Evolutionary conservation across 2,797 vertebrate species (phyloP).

Genomic region (Craterocephalus amniculus): DNA sequence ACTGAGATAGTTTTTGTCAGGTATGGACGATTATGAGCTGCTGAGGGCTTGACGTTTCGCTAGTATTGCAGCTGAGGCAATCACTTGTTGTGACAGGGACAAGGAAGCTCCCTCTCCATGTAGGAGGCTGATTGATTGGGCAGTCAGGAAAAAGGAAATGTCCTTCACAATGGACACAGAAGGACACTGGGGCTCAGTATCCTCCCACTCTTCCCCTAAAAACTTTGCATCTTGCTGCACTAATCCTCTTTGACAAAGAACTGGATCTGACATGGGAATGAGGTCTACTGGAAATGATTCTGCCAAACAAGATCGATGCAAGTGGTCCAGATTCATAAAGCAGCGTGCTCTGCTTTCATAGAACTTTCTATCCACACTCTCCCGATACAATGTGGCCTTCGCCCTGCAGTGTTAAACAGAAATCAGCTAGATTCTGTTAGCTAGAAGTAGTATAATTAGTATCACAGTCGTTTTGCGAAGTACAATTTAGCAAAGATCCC

Average conservation of each 20-base stretch:
- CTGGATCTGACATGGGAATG: constrained; percentile 49
- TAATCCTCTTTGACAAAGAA: constrained; percentile 66
- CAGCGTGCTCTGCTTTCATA: constrained; percentile 37
- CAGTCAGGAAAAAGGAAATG: constrained; percentile 71
- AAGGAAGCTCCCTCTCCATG: constrained; percentile 73
- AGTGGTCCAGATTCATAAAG: constrained; percentile 57
- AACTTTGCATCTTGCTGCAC: constrained; percentile 64
- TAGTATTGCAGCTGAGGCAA: constrained; percentile 67
- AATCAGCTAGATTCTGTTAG: constrained; percentile 46
- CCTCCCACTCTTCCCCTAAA: constrained; percentile 47
- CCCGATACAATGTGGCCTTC: constrained; percentile 31
- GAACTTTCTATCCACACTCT: constrained; percentile 35
- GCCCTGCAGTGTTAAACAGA: constrained; percentile 34
- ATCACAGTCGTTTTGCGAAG: too few species aligned
- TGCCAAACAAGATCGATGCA: constrained; percentile 59
- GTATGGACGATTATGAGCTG: constrained; percentile 70
- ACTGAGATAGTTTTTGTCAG: constrained; percentile 56
- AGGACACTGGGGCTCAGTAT: constrained; percentile 58
- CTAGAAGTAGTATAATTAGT: too few species aligned
- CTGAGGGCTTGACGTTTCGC: constrained; percentile 63
- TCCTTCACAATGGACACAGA: constrained; percentile 72
- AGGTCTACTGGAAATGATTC: constrained; percentile 62
- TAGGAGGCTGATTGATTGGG: constrained; percentile 82
- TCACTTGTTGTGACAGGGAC: constrained; percentile 78
- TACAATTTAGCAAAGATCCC: too few species aligned